phyloP scores from a whole-genome alignment of 2,113 vertebrate genomes.

The Xiphophorus couchianus region DNA sequence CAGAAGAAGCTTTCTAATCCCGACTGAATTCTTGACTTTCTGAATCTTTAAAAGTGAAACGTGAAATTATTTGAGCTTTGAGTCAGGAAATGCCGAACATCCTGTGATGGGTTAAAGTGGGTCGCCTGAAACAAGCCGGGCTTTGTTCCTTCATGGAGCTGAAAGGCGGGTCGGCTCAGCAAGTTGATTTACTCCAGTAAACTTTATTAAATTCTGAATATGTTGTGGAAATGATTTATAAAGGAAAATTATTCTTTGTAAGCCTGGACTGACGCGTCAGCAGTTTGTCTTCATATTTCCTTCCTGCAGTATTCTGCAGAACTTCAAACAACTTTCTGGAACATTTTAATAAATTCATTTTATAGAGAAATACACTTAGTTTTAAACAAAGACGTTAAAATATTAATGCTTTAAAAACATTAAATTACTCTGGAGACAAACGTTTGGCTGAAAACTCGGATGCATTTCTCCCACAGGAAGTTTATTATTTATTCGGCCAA shows the following conservation, averaged over 20 bases:
- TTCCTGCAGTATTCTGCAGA: too few species aligned
- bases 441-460: too few species aligned
- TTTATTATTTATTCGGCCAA: too few species aligned
- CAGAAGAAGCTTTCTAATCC: slow-evolving; percentile 15
- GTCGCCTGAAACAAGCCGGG: not conserved
- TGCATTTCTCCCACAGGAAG: too few species aligned
- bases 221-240: not conserved
- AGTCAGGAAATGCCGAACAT: not conserved
- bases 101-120: not conserved
- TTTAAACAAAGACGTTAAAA: too few species aligned
- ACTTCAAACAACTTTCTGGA: too few species aligned
- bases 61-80: not conserved
- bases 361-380: too few species aligned
- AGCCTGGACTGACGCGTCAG: not conserved
- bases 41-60: not conserved
- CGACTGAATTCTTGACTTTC: not conserved
- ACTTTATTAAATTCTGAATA: not conserved
- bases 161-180: not conserved
- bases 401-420: too few species aligned
- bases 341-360: too few species aligned
- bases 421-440: too few species aligned
- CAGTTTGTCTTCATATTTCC: not conserved
- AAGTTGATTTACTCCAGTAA: too few species aligned
- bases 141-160: slow-evolving; percentile 2
- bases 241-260: not conserved